Conservation (phyloP, 2,113 vertebrate genomes). For the Cinclus mexicanus region DNA sequence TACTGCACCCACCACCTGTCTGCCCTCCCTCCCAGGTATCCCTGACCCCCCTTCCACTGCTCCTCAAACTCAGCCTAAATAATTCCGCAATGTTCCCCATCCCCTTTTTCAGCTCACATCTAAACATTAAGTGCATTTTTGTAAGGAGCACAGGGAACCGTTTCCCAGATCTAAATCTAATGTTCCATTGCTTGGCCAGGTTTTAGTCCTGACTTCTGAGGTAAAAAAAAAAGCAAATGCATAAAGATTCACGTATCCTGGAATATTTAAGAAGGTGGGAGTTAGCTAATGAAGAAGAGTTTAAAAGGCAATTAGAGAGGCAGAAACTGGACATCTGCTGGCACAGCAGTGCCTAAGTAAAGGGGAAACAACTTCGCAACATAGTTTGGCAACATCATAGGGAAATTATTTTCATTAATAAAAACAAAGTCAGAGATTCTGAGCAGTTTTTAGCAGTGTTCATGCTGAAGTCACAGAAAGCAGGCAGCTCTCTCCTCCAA, state of each 20-base stretch:
- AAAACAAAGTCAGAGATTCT: neutral
- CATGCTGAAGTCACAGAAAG: neutral
- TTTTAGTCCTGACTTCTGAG: neutral
- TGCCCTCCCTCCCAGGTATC: neutral
- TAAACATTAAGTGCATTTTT: neutral
- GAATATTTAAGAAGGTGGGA: neutral
- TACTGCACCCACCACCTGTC: neutral
- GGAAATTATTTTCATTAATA: neutral
- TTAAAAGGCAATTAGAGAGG: slow-evolving; percentile 19
- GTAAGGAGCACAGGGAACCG: neutral
- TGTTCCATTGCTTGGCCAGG: neutral
- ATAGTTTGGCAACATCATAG: neutral
- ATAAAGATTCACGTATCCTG: neutral
- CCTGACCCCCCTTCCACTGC: neutral
- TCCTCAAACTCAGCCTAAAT: neutral
- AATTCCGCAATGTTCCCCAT: neutral
- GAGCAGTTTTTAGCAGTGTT: neutral
- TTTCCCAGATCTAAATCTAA: neutral
- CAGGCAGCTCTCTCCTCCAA: neutral
- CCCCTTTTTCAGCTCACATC: neutral
- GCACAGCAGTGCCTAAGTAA: neutral
- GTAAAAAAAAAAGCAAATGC: neutral
- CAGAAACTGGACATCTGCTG: slow-evolving; percentile 23
- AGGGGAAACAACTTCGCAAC: neutral
- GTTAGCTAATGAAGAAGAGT: neutral